Evolutionary conservation across 2,888 invertebrate species (phyloP), one percentile per base, ranked within the genome.

Genomic region (Keiferia lycopersicella): DNA sequence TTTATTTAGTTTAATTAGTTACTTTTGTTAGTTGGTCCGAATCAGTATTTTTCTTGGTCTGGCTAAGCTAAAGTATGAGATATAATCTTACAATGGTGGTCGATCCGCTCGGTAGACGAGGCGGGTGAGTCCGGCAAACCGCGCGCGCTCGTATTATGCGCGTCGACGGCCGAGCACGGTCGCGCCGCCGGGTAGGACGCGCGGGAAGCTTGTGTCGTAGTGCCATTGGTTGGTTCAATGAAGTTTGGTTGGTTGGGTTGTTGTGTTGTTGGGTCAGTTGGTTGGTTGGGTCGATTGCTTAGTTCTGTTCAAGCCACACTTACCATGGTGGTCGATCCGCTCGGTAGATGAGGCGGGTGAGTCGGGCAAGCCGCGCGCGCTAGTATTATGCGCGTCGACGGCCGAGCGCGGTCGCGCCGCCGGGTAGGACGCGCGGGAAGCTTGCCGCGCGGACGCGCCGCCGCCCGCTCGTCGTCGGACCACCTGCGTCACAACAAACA

Each of bases 161-260:
- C 92, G 86, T 74, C 92, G 86, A 76, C 93, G 76, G 76, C 88
- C 74, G 80, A 92, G 79, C 91, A 90, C 70, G 93, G 92, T 73
- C 93, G 93, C 74, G 93, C 92, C 78, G 94, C 92, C 57, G 94
- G 94, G 80, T 93, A 94, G 14, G 96, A 95, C 50, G 95, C 94
- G 74, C 95, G 93, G 68, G 83, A 82, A 26, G 87, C 82, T 62
- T 80, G 81, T 64, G 6, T 6, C 26, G 6, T 26, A 12, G 39
- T 39, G 39, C 1, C 39, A 39, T 41, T 41, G 41, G 0, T 50
- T 50, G 2, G 20, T 18, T n/a, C n/a, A n/a, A n/a, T n/a, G n/a
- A n/a, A n/a, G n/a, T n/a, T n/a, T n/a, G n/a, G n/a, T n/a, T n/a
- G n/a, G n/a, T n/a, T n/a, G n/a, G n/a, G n/a, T n/a, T n/a, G n/a